These are phyloP conservation scores for Zonotrichia leucophrys DNA, from an alignment of 2,113 vertebrate species.

Conservation along the genomic window DNA sequence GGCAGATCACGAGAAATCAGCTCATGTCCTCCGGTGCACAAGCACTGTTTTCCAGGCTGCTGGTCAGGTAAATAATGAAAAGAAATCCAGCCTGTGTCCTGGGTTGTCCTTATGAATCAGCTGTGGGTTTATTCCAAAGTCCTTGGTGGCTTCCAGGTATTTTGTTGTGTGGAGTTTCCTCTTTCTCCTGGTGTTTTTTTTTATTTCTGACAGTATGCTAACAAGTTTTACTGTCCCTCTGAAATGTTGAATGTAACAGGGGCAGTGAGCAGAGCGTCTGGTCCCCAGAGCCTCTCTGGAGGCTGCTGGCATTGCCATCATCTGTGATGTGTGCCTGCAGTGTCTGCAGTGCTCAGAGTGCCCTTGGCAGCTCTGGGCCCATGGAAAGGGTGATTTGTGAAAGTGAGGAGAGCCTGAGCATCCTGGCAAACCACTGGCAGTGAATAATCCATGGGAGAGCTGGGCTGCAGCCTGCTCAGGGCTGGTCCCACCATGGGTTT, in stretches of 20 bases:
- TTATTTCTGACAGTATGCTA: neutral
- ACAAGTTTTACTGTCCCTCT: neutral
- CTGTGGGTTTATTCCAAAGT: neutral
- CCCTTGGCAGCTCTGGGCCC: neutral
- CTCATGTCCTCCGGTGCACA: neutral
- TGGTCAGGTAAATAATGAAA: neutral
- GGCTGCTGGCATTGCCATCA: neutral
- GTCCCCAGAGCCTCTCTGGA: rapidly evolving
- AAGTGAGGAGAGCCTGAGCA: neutral
- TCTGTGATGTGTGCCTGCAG: rapidly evolving
- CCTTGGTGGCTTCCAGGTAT: neutral
- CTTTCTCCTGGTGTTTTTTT: neutral
- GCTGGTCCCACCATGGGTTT: rapidly evolving
- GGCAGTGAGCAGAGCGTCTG: neutral
- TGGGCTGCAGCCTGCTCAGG: neutral
- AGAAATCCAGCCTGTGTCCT: neutral
- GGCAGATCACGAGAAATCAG: neutral
- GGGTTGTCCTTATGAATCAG: neutral
- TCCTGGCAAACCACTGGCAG: neutral
- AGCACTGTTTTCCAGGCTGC: neutral
- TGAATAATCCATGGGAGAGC: neutral
- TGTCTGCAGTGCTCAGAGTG: neutral
- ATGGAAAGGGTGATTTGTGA: rapidly evolving
- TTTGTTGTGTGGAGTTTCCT: neutral
- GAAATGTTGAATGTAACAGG: neutral